Evolutionary conservation across 2,888 invertebrate species (phyloP).

Genomic region (Drosophila neotestacea): DNA sequence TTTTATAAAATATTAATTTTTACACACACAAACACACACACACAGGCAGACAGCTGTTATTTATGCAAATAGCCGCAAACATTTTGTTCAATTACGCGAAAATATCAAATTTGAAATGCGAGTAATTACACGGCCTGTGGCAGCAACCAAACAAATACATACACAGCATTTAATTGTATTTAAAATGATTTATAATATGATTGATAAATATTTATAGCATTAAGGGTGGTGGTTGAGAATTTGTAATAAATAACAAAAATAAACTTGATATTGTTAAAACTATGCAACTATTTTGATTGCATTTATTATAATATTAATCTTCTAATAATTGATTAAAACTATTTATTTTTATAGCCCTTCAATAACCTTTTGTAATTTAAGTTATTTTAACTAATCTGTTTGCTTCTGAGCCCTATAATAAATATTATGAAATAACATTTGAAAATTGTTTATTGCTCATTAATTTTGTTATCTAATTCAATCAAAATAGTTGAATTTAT

Average conservation of each 20-base stretch:
- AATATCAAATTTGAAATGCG: conserved; percentile 41
- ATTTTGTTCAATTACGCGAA: conserved; percentile 41
- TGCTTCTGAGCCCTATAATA: neutral
- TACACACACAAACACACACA: neutral
- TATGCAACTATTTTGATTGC: too few species aligned
- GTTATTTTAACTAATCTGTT: neutral
- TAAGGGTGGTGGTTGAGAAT: neutral
- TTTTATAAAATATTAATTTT: conserved; percentile 19
- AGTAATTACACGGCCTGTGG: conserved; percentile 45
- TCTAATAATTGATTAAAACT: too few species aligned
- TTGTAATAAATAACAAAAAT: neutral
- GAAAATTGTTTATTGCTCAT: neutral
- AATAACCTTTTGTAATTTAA: too few species aligned
- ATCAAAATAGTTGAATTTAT: neutral
- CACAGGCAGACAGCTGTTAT: conserved; percentile 9
- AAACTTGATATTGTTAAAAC: neutral
- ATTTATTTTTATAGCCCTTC: too few species aligned
- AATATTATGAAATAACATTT: neutral
- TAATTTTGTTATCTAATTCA: too few species aligned
- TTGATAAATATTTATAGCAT: conserved; percentile 17
- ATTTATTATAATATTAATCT: too few species aligned
- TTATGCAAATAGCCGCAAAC: conserved; percentile 38
- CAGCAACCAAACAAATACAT: conserved; percentile 38
- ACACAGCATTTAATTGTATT: conserved; percentile 36
- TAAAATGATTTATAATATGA: conserved; percentile 52